Evolutionary conservation across 2,113 vertebrate species (phyloP), one percentile per base, ranked within the genome.

Genomic region (Fregetta grallaria): DNA sequence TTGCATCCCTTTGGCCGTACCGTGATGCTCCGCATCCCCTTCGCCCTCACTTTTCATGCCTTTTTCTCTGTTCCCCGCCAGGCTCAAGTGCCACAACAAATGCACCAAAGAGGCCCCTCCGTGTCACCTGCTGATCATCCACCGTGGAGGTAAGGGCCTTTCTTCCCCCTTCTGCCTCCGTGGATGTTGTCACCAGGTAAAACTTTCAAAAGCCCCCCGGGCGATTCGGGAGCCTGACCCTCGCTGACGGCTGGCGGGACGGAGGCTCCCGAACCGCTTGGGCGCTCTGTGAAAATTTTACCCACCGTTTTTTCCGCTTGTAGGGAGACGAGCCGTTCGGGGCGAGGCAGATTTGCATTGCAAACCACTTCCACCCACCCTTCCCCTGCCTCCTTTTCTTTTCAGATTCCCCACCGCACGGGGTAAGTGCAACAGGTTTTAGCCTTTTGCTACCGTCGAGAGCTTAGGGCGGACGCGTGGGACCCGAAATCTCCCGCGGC

Each of bases 81-180:
- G 99, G 98, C 98, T 99, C 99, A 99, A 99, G 99, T 99, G 99
- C 99, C 99, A 99, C 98, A 99, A 99, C 98, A 99, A 99, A 99
- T 99, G 99, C 98, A 99, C 99, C 99, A 99, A 99, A 99, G 99
- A 99, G 99, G 99, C 99, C 75, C 99, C 99, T 11, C 99, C 99
- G 84, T 99, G 99, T 97, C 99, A 99, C 97, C 98, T 99, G 95
- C 98, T 99, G 94, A 99, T 99, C 97, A 99, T 99, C 97, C 99
- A 99, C 95, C 98, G 99, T 76, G 99, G 99, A 97, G 99, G 99
- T 98, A 98, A 98, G 98, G 96, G 62, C 94, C 38, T 15, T 62
- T 22, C 52, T 71, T 40, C 45, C 10, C 47, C 42, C 36, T 68
- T 34, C 29, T 25, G 21, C 45, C 59, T 92, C 68, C 38, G 11